Conservation (phyloP, 2,797 vertebrate genomes). For the Gymnopithys bicolor region DNA sequence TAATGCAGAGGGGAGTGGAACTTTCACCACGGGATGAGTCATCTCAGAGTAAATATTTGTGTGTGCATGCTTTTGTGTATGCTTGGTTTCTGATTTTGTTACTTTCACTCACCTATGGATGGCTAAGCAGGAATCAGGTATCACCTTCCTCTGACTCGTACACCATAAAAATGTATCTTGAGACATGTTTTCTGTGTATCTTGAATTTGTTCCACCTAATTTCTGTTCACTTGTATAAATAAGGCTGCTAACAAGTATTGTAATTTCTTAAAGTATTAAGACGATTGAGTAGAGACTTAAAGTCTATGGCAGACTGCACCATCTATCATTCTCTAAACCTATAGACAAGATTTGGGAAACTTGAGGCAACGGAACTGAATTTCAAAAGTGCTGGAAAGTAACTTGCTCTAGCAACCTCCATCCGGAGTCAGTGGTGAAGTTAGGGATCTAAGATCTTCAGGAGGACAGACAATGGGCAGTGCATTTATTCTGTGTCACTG, state of each 20-base stretch:
- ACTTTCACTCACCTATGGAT: not conserved
- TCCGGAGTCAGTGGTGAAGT: not conserved
- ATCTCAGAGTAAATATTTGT: not conserved
- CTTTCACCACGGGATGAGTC: not conserved
- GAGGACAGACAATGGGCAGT: not conserved
- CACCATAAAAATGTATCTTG: not conserved
- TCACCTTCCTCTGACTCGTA: not conserved
- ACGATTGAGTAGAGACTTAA: not conserved
- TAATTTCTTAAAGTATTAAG: not conserved
- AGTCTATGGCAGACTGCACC: not conserved
- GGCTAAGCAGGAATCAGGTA: not conserved
- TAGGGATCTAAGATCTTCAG: not conserved
- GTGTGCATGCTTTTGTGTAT: not conserved
- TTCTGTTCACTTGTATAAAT: not conserved
- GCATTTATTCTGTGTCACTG: not conserved
- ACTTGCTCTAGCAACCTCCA: not conserved
- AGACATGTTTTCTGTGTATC: not conserved
- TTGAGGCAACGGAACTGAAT: not conserved
- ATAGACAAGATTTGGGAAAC: not conserved
- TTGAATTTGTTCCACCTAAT: not conserved
- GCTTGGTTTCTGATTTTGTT: not conserved
- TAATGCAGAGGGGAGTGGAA: not conserved
- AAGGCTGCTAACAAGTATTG: not conserved
- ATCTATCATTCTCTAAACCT: not conserved
- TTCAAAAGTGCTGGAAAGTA: not conserved